These are phyloP conservation scores for Eumerus sabulonum DNA, from an alignment of 2,888 invertebrate genomes.

Conservation along the genomic window DNA sequence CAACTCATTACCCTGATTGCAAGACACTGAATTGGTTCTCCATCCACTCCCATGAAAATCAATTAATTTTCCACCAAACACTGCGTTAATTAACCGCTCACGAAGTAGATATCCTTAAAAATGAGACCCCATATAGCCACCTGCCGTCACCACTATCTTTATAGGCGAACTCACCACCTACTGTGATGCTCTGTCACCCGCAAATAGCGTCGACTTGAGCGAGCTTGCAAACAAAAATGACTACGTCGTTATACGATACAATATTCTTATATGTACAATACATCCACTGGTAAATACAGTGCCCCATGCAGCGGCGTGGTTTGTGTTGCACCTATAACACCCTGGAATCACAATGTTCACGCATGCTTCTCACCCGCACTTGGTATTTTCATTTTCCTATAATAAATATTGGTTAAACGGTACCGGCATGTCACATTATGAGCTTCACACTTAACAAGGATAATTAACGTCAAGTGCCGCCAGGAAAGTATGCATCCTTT, in stretches of 20 bases:
- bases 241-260: slow-evolving; percentile 24
- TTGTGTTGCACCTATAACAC: too few relatives aligned
- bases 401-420: slow-evolving; percentile 64
- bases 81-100: slow-evolving; percentile 47
- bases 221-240: slow-evolving; percentile 49
- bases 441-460: slow-evolving; percentile 65
- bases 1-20: too few relatives aligned
- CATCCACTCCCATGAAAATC: slow-evolving; percentile 23
- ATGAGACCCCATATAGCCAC: not conserved
- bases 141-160: too few relatives aligned
- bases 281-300: too few relatives aligned
- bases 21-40: not conserved
- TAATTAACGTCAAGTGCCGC: slow-evolving; percentile 66
- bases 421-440: slow-evolving; percentile 65
- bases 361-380: slow-evolving; percentile 46
- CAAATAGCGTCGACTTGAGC: too few relatives aligned
- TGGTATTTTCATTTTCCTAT: slow-evolving; percentile 62
- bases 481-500: slow-evolving; percentile 54
- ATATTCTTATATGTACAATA: not conserved
- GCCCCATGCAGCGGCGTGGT: too few relatives aligned
- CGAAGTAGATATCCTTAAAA: not conserved
- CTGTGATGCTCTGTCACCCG: too few relatives aligned
- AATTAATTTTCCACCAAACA: slow-evolving; percentile 31
- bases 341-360: too few relatives aligned
- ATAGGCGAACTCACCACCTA: too few relatives aligned